These are phyloP conservation scores for Brenthis ino DNA, from an alignment of 2,888 invertebrate species.

Conservation along the genomic window DNA sequence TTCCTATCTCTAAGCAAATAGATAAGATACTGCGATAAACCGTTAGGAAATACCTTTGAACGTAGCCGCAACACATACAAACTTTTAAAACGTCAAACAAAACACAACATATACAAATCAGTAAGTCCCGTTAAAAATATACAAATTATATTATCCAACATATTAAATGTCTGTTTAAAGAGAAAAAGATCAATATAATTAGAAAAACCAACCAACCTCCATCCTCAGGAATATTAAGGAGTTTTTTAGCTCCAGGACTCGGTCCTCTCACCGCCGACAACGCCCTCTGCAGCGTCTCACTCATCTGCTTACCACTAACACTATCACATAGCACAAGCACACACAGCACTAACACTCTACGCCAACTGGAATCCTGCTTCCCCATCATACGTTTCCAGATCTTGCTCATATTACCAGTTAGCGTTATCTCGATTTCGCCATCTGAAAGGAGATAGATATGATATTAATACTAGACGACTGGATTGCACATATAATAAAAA, in stretches of 20 bases:
- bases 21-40: too few species aligned
- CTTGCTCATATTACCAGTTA: conserved; percentile 35
- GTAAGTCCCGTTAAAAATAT: too few species aligned
- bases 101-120: too few species aligned
- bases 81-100: too few species aligned
- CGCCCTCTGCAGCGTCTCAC: conserved; percentile 79
- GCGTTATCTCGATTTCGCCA: conserved; percentile 45
- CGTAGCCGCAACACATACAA: too few species aligned
- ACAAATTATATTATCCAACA: too few species aligned
- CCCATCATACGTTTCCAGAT: conserved; percentile 50
- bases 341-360: conserved; percentile 58
- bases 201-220: conserved; percentile 62
- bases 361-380: conserved; percentile 65
- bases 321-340: conserved; percentile 57
- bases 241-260: conserved; percentile 79
- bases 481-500: too few species aligned
- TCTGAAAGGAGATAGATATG: conserved; percentile 48
- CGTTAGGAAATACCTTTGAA: too few species aligned
- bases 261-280: conserved; percentile 77
- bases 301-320: conserved; percentile 72
- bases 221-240: conserved; percentile 80
- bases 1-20: too few species aligned
- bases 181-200: too few species aligned
- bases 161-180: too few species aligned
- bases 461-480: not conserved